Evolutionary conservation across 2,888 invertebrate genomes (phyloP), one percentile per base, ranked within the genome.

Genomic region (Parasteatoda lunata): DNA sequence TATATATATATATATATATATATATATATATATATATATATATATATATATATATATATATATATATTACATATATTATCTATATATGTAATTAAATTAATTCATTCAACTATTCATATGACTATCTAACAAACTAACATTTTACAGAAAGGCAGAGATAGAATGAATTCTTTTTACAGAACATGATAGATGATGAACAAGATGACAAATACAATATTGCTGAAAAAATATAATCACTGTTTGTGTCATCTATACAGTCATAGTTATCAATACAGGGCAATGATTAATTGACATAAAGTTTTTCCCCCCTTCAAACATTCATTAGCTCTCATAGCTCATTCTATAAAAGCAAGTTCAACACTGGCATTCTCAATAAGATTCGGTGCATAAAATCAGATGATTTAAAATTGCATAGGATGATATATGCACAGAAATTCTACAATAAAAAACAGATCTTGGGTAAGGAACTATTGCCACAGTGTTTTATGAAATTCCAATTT

Each of bases 391-490:
- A 59, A 7, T 59, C 11, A 9, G 8, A 59, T 59, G 59, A 59
- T 59, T 59, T 59, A 13, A 13, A 59, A 13, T 8, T 59, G 59
- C 59, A 59, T 8, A 9, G n/a, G 59, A 59, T 59, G 59, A 59
- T n/a, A 59, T 59, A 59, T 59, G 59, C 59, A 59, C n/a, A n/a
- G n/a, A 59, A 59, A 6, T 59, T 59, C 59, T 59, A 59, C 59
- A 1, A 7, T 59, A 59, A 59, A 30, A 13, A 13, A 59, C 59
- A 59, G 59, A 59, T 59, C 59, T 59, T 59, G n/a, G 59, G n/a
- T 3, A n/a, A 59, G 59, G 59, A 59, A 59, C 59, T 59, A 59
- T 13, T 59, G 59, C n/a, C 59, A 59, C 59, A 59, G 4, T 59
- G 9, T 59, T 13, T 59, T 4, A 13, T 59, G 59, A 59, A 59